These are phyloP conservation scores for Sebastes hubbsi DNA, from an alignment of 2,797 vertebrate genomes.

Conservation along the genomic window DNA sequence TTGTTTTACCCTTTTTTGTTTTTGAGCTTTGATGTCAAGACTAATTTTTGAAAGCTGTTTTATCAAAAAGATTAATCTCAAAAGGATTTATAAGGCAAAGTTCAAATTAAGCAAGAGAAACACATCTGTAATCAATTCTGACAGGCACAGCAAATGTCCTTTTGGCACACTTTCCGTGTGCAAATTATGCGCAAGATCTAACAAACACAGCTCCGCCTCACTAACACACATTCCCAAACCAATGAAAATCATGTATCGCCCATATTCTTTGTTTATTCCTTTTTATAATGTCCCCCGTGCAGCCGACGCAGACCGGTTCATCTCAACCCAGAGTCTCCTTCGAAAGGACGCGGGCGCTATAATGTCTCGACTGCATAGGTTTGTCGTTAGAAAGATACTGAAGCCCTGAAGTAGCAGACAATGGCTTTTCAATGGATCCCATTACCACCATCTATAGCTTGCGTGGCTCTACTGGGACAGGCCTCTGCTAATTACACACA, in stretches of 20 bases:
- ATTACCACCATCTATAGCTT: slow-evolving; percentile 74
- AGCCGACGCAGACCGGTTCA: not conserved
- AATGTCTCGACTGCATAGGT: slow-evolving; percentile 59
- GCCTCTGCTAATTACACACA: slow-evolving; percentile 75
- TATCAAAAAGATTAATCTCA: slow-evolving; percentile 24
- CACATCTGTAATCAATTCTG: slow-evolving; percentile 35
- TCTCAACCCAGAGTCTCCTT: not conserved
- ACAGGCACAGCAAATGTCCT: slow-evolving; percentile 37
- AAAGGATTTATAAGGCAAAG: slow-evolving; percentile 35
- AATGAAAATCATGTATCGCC: not conserved
- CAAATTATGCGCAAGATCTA: not conserved
- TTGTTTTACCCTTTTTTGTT: not conserved
- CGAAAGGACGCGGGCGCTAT: not conserved
- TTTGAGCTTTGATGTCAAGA: slow-evolving; percentile 4
- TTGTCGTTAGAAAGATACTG: slow-evolving; percentile 70
- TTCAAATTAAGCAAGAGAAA: slow-evolving; percentile 41
- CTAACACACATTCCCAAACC: slow-evolving; percentile 14
- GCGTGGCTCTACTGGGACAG: slow-evolving; percentile 68
- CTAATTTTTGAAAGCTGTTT: slow-evolving; percentile 10
- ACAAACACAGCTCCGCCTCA: slow-evolving; percentile 7
- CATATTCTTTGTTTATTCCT: slow-evolving; percentile 12
- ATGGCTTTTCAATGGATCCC: slow-evolving; percentile 78
- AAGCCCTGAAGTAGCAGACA: slow-evolving; percentile 64
- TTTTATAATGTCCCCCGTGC: not conserved
- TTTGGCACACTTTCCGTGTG: slow-evolving; percentile 25